A percentile compares a stretch with the other conserved stretches of the same genome.
These are phyloP conservation scores for Amblyjoppa proteus DNA, from an alignment of 2,888 invertebrate species.

Conservation along the genomic window DNA sequence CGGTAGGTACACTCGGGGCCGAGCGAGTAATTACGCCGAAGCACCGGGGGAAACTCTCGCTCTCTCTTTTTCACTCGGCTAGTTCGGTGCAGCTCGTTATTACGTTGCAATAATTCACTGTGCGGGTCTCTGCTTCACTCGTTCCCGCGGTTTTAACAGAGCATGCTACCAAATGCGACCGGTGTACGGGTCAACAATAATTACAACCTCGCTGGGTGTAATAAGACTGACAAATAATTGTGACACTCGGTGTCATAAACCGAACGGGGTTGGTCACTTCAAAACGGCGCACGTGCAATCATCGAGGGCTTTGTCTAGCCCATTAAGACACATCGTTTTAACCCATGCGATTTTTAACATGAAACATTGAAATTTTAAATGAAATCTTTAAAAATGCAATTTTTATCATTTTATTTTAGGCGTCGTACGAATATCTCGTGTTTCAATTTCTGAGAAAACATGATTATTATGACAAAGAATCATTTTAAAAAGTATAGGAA, in stretches of 20 bases:
- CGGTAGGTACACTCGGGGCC: constrained; percentile 30
- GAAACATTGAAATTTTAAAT: no score
- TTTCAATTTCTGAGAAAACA: no score
- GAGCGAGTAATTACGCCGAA: constrained; percentile 63
- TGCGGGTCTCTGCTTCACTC: neutral
- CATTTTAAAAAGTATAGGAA: no score
- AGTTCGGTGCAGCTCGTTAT: constrained; percentile 62
- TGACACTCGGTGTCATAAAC: constrained; percentile 7
- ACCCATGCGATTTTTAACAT: neutral
- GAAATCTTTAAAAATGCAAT: neutral
- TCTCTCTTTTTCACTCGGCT: neutral
- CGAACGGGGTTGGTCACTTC: constrained; percentile 25
- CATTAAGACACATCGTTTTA: neutral
- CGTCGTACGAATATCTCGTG: neutral
- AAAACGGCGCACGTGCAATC: neutral
- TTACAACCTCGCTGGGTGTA: constrained; percentile 42
- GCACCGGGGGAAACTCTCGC: constrained; percentile 23
- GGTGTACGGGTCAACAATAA: constrained; percentile 62
- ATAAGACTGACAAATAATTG: constrained; percentile 50
- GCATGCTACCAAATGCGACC: constrained; percentile 49
- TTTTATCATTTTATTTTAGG: neutral
- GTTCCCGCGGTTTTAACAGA: constrained; percentile 20
- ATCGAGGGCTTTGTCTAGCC: neutral
- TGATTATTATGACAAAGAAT: no score
- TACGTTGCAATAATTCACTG: constrained; percentile 67